These are phyloP conservation scores for Acestrorhynchus altus DNA, from an alignment of 2,797 vertebrate genomes.

Conservation along the genomic window DNA sequence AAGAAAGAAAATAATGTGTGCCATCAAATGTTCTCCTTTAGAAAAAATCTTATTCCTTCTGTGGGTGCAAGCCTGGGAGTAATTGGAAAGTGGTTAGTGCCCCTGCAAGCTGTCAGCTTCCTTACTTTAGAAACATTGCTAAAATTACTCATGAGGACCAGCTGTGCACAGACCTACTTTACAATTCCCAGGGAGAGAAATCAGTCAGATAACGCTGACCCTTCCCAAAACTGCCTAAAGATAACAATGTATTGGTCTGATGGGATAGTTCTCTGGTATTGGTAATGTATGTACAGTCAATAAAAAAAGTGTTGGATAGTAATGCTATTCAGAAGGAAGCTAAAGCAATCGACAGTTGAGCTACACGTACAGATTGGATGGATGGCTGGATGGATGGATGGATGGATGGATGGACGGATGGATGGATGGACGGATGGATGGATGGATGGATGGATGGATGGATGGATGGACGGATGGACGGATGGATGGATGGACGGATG, in stretches of 20 bases:
- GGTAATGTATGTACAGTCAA: no score
- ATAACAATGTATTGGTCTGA: conserved; percentile 1
- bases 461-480: no score
- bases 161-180: conserved; percentile 18
- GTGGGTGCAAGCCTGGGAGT: conserved; percentile 10
- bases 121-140: conserved; percentile 23
- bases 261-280: background rate
- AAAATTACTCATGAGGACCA: conserved; percentile 26
- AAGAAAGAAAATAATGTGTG: background rate
- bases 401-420: no score
- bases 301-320: no score
- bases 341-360: no score
- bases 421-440: no score
- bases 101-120: conserved; percentile 13
- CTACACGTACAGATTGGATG: no score
- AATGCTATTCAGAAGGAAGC: no score
- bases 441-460: no score
- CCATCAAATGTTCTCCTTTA: background rate
- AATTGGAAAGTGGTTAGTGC: conserved; percentile 20
- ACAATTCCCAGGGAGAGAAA: conserved; percentile 17
- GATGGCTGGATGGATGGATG: no score
- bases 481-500: no score
- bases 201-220: conserved; percentile 8
- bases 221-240: conserved; percentile 3
- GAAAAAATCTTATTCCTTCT: background rate